Percentiles rank a stretch among this genome's conserved stretches.
phyloP scores from a whole-genome alignment of 2,888 invertebrate species.

The Ochlodes sylvanus region DNA sequence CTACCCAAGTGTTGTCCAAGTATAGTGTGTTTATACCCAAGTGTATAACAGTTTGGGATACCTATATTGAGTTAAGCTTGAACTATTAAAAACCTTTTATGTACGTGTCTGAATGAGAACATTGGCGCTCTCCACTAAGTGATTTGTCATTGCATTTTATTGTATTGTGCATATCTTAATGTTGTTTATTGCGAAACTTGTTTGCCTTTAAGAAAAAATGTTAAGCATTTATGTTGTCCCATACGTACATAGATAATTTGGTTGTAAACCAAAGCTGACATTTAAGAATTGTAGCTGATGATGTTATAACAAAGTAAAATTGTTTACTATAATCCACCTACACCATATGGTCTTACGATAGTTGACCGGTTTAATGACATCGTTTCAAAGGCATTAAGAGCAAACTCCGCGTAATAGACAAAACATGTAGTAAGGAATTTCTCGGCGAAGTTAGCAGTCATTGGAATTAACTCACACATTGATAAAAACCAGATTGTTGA shows the following conservation, averaged over 20 bases:
- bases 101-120: not conserved
- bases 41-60: not conserved
- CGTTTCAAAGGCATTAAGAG: not conserved
- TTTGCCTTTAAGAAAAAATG: constrained; percentile 20
- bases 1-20: no score
- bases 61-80: not conserved
- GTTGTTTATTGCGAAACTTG: not conserved
- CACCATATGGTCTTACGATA: not conserved
- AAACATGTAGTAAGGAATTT: not conserved
- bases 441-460: no score
- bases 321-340: not conserved
- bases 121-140: constrained; percentile 3
- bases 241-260: not conserved
- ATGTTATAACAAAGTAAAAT: not conserved
- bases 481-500: no score
- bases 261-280: no score
- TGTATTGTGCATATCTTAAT: constrained; percentile 10
- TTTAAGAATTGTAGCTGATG: no score
- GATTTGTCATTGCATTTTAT: constrained; percentile 23
- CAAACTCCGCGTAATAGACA: not conserved
- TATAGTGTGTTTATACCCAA: no score
- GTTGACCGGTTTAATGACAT: not conserved
- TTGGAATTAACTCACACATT: no score
- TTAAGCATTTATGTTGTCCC: not conserved
- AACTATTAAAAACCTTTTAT: constrained; percentile 2